Evolutionary conservation across 2,797 vertebrate genomes (phyloP).

Genomic region (Xiphophorus birchmanni): DNA sequence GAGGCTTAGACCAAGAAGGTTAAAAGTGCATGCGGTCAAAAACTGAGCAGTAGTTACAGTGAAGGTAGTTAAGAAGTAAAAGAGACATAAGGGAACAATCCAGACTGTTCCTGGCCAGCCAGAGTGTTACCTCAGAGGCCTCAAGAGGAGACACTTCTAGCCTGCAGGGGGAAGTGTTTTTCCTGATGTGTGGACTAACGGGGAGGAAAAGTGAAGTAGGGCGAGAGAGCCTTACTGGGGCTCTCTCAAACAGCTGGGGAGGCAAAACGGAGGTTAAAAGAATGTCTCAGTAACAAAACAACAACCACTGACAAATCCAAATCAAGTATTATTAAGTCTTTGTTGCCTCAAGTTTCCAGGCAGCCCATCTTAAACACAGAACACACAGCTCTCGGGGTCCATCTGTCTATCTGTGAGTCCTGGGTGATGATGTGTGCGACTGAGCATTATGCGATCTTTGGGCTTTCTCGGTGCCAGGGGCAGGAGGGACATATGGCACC

Average conservation of each 20-base stretch:
- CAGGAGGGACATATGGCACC: slow-evolving; percentile 74
- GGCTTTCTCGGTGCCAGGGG: slow-evolving; percentile 60
- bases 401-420: slow-evolving; percentile 73
- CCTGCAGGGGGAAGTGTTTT: slow-evolving; percentile 45
- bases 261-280: slow-evolving; percentile 26
- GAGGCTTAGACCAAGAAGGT: slow-evolving; percentile 1
- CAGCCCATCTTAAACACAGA: slow-evolving; percentile 34
- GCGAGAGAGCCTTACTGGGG: slow-evolving; percentile 39
- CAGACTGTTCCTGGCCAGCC: slow-evolving; percentile 64
- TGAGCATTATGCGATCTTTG: slow-evolving; percentile 73
- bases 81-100: slow-evolving; percentile 42
- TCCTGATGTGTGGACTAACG: slow-evolving; percentile 53
- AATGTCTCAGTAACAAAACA: slow-evolving; percentile 27
- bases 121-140: slow-evolving; percentile 85
- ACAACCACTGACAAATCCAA: slow-evolving; percentile 21
- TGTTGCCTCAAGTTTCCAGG: slow-evolving; percentile 28
- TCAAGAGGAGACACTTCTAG: slow-evolving; percentile 67
- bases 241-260: slow-evolving; percentile 78
- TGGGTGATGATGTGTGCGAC: slow-evolving; percentile 70
- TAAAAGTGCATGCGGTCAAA: slow-evolving; percentile 4
- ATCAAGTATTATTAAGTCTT: slow-evolving; percentile 13
- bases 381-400: slow-evolving; percentile 54
- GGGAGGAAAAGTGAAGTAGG: slow-evolving; percentile 41
- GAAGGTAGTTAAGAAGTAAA: slow-evolving; percentile 20
- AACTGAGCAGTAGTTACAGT: background rate